Conservation (phyloP, 2,888 invertebrate genomes). For the Mythimna impura region DNA sequence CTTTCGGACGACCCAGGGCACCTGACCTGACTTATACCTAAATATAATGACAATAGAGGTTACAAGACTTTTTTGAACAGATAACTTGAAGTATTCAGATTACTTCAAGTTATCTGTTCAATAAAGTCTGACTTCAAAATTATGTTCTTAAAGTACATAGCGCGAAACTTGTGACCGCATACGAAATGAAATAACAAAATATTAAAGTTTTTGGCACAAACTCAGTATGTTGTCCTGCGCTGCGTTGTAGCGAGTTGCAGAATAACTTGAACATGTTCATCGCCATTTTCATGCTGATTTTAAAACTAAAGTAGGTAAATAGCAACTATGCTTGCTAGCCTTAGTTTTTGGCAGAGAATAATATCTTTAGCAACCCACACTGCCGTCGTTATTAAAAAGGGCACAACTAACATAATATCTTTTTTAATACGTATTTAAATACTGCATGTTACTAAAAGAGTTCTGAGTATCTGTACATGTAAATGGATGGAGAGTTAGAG, state of each 20-base stretch:
- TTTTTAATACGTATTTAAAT: too few species aligned
- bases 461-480: too few species aligned
- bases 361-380: neutral
- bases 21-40: too few species aligned
- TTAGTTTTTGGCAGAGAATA: constrained; percentile 18
- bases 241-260: constrained; percentile 32
- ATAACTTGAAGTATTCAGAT: too few species aligned
- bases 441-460: too few species aligned
- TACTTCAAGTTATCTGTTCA: neutral
- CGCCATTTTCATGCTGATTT: constrained; percentile 42
- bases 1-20: too few species aligned
- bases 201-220: constrained; percentile 53
- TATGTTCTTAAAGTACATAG: constrained; percentile 24
- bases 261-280: constrained; percentile 42
- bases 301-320: constrained; percentile 35
- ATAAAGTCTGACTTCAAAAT: constrained; percentile 23
- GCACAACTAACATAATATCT: too few species aligned
- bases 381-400: too few species aligned
- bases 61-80: too few species aligned
- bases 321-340: constrained; percentile 5
- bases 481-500: too few species aligned
- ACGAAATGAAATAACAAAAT: constrained; percentile 59
- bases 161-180: constrained; percentile 37
- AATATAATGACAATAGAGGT: neutral
- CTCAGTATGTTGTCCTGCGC: constrained; percentile 30